These are phyloP conservation scores for Hyposmocoma kahamanoa DNA, from an alignment of 1,140 invertebrate genomes.

Conservation along the genomic window DNA sequence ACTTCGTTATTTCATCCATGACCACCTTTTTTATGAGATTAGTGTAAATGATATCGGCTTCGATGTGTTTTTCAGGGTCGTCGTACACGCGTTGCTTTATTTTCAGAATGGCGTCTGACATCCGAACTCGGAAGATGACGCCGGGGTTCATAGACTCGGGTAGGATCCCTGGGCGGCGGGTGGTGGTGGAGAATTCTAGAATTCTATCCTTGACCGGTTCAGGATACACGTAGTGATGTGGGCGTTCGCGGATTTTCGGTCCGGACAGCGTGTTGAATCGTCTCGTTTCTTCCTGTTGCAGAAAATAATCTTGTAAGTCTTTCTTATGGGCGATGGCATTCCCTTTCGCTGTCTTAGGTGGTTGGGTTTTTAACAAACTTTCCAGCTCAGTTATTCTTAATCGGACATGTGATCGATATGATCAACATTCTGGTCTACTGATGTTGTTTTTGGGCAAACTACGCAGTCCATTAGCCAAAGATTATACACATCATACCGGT, in stretches of 20 bases:
- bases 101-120: constrained; percentile 58
- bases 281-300: constrained; percentile 22
- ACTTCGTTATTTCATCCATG: constrained; percentile 66
- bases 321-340: no score
- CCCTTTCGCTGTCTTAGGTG: no score
- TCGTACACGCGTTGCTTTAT: constrained; percentile 67
- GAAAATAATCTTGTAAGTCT: neutral
- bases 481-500: no score
- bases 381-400: no score
- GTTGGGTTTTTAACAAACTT: no score
- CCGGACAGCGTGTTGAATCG: constrained; percentile 43
- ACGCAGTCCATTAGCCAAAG: no score
- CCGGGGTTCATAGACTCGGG: constrained; percentile 64
- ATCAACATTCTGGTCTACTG: no score
- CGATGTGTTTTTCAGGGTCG: constrained; percentile 59
- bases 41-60: constrained; percentile 63
- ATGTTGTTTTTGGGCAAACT: no score
- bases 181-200: constrained; percentile 46
- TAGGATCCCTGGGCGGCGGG: constrained; percentile 47
- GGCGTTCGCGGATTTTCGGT: constrained; percentile 47
- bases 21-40: constrained; percentile 62
- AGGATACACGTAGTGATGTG: constrained; percentile 58
- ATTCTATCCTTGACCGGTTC: constrained; percentile 56
- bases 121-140: constrained; percentile 57
- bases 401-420: no score